phyloP scores from a whole-genome alignment of 2,797 vertebrate genomes.

The Lacerta bilineata region DNA sequence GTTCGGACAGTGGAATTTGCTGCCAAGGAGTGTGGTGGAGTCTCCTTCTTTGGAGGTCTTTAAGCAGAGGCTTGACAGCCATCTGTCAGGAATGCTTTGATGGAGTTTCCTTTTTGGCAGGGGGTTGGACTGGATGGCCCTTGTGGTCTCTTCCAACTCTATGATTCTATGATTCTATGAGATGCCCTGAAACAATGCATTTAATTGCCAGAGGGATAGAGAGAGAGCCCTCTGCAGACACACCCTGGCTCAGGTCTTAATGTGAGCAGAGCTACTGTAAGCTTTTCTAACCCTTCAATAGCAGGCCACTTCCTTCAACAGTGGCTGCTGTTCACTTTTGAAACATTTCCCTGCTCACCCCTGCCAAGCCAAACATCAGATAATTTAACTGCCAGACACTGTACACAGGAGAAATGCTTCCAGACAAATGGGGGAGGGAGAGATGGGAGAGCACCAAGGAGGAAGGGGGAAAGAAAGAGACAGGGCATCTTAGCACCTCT shows the following conservation, averaged over 20 bases:
- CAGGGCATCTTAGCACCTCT: background rate
- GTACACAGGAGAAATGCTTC: background rate
- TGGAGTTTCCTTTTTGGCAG: no score
- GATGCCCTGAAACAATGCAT: background rate
- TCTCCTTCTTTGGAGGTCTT: no score
- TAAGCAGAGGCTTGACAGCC: no score
- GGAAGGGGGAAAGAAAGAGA: background rate
- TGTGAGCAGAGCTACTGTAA: background rate
- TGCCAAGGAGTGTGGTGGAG: no score
- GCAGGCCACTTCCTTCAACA: constrained; percentile 1
- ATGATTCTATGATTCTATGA: no score
- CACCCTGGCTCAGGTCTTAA: background rate
- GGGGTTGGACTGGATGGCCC: no score
- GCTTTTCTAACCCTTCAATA: background rate
- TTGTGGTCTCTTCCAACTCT: no score
- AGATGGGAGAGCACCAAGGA: background rate
- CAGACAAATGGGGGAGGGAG: background rate
- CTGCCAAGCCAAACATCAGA: constrained; percentile 1
- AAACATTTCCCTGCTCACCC: background rate
- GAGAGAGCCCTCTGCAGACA: background rate
- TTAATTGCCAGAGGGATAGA: background rate
- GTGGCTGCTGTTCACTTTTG: background rate
- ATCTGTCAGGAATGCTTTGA: no score
- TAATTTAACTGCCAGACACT: constrained; percentile 17
- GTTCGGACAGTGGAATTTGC: no score